Base-by-base conservation (phyloP, 2,113 vertebrate species). In the Cairina moschata region DNA sequence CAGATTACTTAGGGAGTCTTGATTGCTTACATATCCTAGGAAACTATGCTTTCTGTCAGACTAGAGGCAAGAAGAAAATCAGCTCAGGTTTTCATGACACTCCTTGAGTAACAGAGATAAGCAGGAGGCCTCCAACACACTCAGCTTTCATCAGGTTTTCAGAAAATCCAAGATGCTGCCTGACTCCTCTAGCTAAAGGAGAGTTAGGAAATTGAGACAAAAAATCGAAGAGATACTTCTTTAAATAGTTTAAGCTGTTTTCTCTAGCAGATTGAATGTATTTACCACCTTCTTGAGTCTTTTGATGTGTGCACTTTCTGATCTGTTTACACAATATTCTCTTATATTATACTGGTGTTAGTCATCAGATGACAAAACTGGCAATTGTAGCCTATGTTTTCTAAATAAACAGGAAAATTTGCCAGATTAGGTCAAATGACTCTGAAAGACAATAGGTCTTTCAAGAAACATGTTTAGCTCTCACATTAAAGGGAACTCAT, bases 351-450 rank as follows among this genome's bases (percentile, higher is more conserved):
- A 50, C 36, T 71, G 42, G 62, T 83, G 66, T 83, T 88, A 93
- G 68, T 78, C 82, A 97, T 93, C 91, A 88, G 44, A 91, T 74
- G 83, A 89, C 31, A 91, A 62, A 93, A 88, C 34, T 71, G 56
- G 72, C 78, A 92, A 92, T 36, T 67, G 65, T 32, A 83, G 68
- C 17, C 79, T 60, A 56, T 68, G 71, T 91, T 95, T 92, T 84
- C 91, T 90, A 95, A 96, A 91, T 78, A 93, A 97, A 97, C 86
- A 95, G 56, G 59, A 91, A 94, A 80, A 83, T 67, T 56, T 94
- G 92, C 79, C 95, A 96, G 78, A 95, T 91, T 42, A 89, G 59
- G 87, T 96, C 94, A 97, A 93, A 90, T 79, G 92, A 88, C 78
- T 77, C 63, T 36, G 52, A 76, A 94, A 91, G 72, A 95, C 93